Conservation (phyloP, 1,140 invertebrate genomes). For the Coenobita brevimanus region DNA sequence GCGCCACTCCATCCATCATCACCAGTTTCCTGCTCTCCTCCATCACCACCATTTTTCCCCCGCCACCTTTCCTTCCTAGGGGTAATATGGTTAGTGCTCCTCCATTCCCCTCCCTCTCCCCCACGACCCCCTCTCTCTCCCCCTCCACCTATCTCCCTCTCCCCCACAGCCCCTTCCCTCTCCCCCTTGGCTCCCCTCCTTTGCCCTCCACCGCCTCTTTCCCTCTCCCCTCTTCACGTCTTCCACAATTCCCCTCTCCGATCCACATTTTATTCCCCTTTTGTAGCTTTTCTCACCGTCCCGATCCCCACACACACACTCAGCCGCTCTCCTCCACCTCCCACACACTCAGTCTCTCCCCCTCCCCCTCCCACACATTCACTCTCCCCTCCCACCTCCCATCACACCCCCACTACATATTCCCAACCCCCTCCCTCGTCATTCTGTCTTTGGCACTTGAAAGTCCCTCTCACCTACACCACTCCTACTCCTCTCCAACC, state of each 20-base stretch:
- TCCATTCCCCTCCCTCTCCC: background rate
- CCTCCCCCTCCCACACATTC: no score
- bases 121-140: background rate
- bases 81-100: constrained; percentile 14
- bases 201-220: background rate
- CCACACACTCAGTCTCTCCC: no score
- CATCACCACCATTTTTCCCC: constrained; percentile 1
- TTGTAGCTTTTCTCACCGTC: no score
- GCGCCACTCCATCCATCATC: constrained; percentile 25
- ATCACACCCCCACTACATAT: no score
- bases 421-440: no score
- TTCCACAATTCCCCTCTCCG: constrained; percentile 24
- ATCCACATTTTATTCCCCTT: no score
- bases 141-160: background rate
- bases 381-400: no score
- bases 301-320: no score
- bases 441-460: no score
- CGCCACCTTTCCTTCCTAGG: constrained; percentile 10
- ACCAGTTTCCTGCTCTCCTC: constrained; percentile 13
- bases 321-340: no score
- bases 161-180: background rate
- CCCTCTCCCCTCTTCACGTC: background rate
- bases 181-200: background rate
- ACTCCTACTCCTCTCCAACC: no score
- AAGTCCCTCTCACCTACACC: no score